Evolutionary conservation across 1,140 invertebrate genomes (phyloP).

Genomic region (Triops cancriformis): DNA sequence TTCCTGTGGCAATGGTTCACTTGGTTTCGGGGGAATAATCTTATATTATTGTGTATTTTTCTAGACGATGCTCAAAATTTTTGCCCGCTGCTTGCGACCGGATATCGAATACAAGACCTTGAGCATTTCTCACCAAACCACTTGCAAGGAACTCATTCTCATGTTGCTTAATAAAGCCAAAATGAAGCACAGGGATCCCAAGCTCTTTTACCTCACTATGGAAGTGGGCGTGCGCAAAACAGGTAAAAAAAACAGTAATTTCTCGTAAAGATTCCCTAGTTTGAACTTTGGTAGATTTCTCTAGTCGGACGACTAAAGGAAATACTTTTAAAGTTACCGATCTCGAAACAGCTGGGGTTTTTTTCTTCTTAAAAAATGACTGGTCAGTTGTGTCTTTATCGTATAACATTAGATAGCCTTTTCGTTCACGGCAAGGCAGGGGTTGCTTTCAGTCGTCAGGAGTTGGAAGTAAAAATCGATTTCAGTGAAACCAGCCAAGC

Average conservation of each 20-base stretch:
- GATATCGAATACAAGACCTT: slow-evolving; percentile 91
- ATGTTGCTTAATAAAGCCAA: slow-evolving; percentile 79
- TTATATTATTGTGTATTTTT: slow-evolving; percentile 34
- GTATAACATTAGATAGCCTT: too few relatives aligned
- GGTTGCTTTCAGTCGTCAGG: too few relatives aligned
- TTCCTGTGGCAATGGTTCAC: not conserved
- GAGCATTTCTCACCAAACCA: slow-evolving; percentile 72
- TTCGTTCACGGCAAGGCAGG: too few relatives aligned
- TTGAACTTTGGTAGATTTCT: too few relatives aligned
- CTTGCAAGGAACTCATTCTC: slow-evolving; percentile 72
- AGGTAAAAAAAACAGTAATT: slow-evolving; percentile 31
- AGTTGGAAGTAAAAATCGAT: too few relatives aligned
- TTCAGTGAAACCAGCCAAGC: too few relatives aligned
- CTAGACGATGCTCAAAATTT: slow-evolving; percentile 76
- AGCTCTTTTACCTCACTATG: slow-evolving; percentile 88
- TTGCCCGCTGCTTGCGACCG: slow-evolving; percentile 71
- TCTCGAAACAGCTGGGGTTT: too few relatives aligned
- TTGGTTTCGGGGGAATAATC: not conserved
- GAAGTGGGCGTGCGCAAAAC: slow-evolving; percentile 64
- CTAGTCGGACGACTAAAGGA: too few relatives aligned
- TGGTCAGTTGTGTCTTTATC: too few relatives aligned
- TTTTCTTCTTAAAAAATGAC: too few relatives aligned
- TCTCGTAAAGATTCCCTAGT: too few relatives aligned
- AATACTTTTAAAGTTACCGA: too few relatives aligned
- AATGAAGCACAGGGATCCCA: slow-evolving; percentile 81